Evolutionary conservation across 1,140 invertebrate species (phyloP).

Genomic region (Brachionus sp.): DNA sequence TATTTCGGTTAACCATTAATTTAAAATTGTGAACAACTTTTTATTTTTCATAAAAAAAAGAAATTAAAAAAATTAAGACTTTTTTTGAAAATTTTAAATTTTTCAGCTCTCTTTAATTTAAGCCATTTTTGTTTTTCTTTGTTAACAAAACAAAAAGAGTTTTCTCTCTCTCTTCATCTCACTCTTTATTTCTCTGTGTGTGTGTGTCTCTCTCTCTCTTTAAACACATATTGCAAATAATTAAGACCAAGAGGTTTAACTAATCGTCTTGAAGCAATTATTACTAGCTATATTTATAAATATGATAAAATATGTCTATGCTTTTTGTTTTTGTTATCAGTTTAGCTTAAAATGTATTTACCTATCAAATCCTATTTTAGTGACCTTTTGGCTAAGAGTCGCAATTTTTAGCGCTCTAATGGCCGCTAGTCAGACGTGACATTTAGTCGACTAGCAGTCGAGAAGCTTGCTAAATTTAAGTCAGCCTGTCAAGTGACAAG

Average conservation of each 20-base stretch:
- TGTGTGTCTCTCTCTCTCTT: background rate
- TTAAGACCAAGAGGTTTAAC: background rate
- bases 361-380: background rate
- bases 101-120: background rate
- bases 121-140: slow-evolving; percentile 21
- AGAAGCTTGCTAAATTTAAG: background rate
- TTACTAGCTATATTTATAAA: background rate
- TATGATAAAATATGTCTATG: slow-evolving; percentile 20
- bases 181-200: background rate
- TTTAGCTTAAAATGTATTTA: background rate
- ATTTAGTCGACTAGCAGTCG: background rate
- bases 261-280: slow-evolving; percentile 28
- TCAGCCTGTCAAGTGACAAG: background rate
- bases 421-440: background rate
- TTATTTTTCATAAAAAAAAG: background rate
- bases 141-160: slow-evolving; percentile 1
- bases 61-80: background rate
- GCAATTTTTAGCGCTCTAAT: background rate
- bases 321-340: background rate
- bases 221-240: background rate
- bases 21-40: slow-evolving; percentile 18
- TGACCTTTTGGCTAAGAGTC: background rate
- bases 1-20: slow-evolving; percentile 37
- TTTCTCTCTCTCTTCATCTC: background rate
- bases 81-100: background rate